phyloP scores from a whole-genome alignment of 2,113 vertebrate genomes.

The Aythya baeri region DNA sequence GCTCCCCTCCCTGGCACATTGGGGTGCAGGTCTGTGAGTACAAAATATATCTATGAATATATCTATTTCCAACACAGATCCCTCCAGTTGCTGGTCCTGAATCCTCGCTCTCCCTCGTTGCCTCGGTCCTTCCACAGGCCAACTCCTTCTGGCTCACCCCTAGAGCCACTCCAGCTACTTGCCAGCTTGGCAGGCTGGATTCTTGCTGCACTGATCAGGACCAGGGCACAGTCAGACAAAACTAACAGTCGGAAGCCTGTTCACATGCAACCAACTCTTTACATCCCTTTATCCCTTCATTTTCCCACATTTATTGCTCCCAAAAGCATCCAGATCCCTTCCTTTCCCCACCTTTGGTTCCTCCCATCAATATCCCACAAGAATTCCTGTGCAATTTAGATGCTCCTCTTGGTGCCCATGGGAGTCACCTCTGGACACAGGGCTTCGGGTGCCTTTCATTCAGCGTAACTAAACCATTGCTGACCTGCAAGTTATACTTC shows the following conservation, averaged over 20 bases:
- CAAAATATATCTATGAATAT: not conserved
- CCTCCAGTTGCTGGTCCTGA: not conserved
- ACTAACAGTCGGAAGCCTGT: not conserved
- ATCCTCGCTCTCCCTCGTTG: not conserved
- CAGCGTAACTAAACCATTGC: not conserved
- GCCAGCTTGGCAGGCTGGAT: not conserved
- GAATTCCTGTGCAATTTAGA: not conserved
- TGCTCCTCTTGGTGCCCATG: not conserved
- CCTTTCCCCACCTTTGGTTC: not conserved
- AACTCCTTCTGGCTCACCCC: not conserved
- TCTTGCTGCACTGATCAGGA: not conserved
- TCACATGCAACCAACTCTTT: not conserved
- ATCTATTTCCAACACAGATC: not conserved
- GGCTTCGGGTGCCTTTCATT: not conserved
- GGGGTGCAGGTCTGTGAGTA: not conserved
- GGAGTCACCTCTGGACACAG: not conserved
- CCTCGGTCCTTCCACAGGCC: not conserved
- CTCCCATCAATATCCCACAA: not conserved
- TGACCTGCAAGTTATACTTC: not conserved
- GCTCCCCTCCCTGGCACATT: not conserved
- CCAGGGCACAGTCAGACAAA: not conserved
- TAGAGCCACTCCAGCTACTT: not conserved
- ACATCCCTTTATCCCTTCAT: not conserved
- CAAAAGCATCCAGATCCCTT: not conserved
- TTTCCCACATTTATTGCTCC: not conserved